Percentiles rank a stretch among this genome's conserved stretches.
phyloP scores from a whole-genome alignment of 2,113 vertebrate species.

The Macroglossus sobrinus region DNA sequence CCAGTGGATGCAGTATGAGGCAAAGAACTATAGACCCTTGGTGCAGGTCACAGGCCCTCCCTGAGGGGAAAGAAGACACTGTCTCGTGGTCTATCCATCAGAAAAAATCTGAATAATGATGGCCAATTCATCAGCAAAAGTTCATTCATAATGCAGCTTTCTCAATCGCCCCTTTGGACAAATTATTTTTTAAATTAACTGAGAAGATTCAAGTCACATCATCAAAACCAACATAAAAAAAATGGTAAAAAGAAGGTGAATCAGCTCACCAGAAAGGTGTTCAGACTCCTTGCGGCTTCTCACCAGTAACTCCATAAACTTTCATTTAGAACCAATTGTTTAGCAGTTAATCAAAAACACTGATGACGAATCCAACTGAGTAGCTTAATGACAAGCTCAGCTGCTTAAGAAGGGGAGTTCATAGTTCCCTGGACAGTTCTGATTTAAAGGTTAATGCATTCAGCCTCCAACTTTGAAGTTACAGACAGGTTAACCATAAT shows the following conservation, averaged over 20 bases:
- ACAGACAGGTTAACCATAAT: neutral
- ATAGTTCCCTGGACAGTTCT: slow-evolving; percentile 43
- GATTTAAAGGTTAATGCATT: slow-evolving; percentile 59
- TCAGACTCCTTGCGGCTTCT: neutral
- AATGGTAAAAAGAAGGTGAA: neutral
- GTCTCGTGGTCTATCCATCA: neutral
- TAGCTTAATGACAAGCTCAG: slow-evolving; percentile 13
- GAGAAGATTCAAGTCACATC: neutral
- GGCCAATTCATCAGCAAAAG: neutral
- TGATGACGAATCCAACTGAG: slow-evolving; percentile 38
- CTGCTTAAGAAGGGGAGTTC: neutral
- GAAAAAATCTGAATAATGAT: neutral
- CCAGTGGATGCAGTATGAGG: neutral
- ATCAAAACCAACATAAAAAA: neutral
- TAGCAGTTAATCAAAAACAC: slow-evolving; percentile 21
- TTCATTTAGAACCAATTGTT: slow-evolving; percentile 22
- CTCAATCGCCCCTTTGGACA: neutral
- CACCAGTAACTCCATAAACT: neutral
- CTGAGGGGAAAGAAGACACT: neutral
- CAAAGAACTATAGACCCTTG: neutral
- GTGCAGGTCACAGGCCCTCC: neutral
- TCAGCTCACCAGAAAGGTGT: neutral
- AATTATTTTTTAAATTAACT: slow-evolving; percentile 16
- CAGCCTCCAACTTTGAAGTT: slow-evolving; percentile 22
- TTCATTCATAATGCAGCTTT: neutral